Base-by-base conservation (phyloP, 2,797 vertebrate genomes). In the Centroberyx gerrardi region DNA sequence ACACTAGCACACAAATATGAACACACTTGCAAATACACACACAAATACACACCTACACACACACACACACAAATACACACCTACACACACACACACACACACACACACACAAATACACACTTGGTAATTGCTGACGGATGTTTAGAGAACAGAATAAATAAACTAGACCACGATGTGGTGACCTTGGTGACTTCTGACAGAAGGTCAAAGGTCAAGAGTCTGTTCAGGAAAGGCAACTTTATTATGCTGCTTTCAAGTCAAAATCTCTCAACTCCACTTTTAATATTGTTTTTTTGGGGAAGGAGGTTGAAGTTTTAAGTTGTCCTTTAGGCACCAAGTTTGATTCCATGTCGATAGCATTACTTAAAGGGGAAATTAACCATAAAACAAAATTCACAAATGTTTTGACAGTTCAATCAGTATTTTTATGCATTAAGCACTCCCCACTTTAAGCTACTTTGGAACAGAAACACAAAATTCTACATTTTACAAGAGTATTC, bases 71-170 rank as follows among this genome's bases (percentile, higher is more conserved):
- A 46, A 46, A 29, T 66, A 28, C 28, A 13, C 28, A 49, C 55
- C 53, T 48, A 36, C 49, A 27, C 53, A 52, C 36, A 51, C 14
- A 51, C 56, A 42, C 12, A 61, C 31, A 56, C 48, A 69, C 28
- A n/a, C 36, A 63, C 17, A 63, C 28, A 56, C 65, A 17, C 18
- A 46, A 38, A 53, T 33, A 44, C 61, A 58, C 22, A 62, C 46
- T 1, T 22, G 6, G 68, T 73, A 63, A 76, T 84, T 70, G 74
- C 49, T 51, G 58, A 42, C 28, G 82, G 81, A 89, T 87, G 88
- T 87, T 90, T 90, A 72, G 86, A 88, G 69, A 83, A 75, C 54
- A 10, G 64, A 66, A 31, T 31, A 87, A 88, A 77, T 78, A 87
- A 81, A 86, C 75, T 65, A 61, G 48, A 3, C 48, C 6, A 3